Evolutionary conservation across 2,113 vertebrate species (phyloP).

Genomic region (Pelecanoides urinatrix): DNA sequence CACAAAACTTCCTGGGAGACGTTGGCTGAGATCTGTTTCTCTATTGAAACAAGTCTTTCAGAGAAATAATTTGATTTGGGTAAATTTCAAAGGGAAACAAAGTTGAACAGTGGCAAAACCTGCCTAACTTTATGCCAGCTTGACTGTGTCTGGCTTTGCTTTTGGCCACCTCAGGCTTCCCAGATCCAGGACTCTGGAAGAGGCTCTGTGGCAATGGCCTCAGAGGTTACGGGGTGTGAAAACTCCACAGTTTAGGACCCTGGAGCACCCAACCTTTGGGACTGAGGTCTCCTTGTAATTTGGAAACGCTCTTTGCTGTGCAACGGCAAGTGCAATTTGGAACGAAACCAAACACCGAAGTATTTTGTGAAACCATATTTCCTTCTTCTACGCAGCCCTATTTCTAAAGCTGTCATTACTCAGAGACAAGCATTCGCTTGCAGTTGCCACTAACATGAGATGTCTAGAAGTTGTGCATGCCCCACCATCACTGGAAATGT

Average conservation of each 20-base stretch:
- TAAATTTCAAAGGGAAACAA: not conserved
- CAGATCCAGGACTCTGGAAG: not conserved
- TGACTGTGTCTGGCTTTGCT: not conserved
- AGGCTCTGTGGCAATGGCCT: not conserved
- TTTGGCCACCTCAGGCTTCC: not conserved
- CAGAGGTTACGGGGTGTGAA: not conserved
- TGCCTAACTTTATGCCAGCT: not conserved
- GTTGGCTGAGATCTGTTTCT: not conserved
- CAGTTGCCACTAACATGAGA: not conserved
- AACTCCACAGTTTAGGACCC: accelerated
- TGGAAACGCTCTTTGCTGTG: not conserved
- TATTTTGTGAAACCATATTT: not conserved
- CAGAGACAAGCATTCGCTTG: not conserved
- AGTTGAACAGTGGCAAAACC: not conserved
- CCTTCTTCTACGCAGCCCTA: not conserved
- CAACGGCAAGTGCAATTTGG: not conserved
- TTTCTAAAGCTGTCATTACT: not conserved
- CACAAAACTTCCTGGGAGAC: not conserved
- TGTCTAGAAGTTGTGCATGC: not conserved
- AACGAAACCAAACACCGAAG: not conserved
- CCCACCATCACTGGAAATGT: not conserved
- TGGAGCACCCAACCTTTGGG: not conserved
- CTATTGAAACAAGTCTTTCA: not conserved
- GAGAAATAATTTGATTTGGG: not conserved
- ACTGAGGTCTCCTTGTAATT: not conserved